Base-by-base conservation (phyloP, 2,797 vertebrate genomes). In the Hemibagrus guttatus region DNA sequence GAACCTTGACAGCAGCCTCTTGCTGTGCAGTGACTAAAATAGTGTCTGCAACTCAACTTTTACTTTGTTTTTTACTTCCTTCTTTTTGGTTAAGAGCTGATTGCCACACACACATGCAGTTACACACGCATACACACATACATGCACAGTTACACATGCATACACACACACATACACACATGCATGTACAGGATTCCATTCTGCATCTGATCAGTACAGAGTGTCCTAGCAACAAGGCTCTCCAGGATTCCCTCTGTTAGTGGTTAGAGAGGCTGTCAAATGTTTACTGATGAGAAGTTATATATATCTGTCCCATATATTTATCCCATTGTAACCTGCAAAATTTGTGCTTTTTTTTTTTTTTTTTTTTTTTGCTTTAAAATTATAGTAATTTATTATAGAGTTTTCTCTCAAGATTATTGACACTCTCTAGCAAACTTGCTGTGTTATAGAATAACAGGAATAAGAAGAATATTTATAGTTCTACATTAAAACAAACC, bases 151-250 rank as follows among this genome's bases (percentile, higher is more conserved):
- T 71, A 86, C 49, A 11, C 31, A 59, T 69, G 74, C 21, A 46
- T 49, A 76, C n/a, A 19, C 17, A 42, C 59, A 59, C 13, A 66
- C 84, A 88, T 74, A 69, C 63, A 81, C 83, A 83, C 56, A 69
- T 28, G 64, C 78, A 85, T 26, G 5, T 42, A 72, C 66, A 83
- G 69, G 89, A 82, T 86, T 88, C 83, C 83, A 86, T 89, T 85
- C 81, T 75, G 59, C 69, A 84, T 86, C 85, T 85, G 71, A 83
- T 75, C 86, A 82, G 81, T 78, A 76, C 72, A 9, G 81, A 21
- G 92, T 92, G 85, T 92, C 92, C 87, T 91, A 92, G 92, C 92
- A 92, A 92, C 91, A 88, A 87, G 89, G 85, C 87, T 91, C 75
- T 91, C 81, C 81, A 90, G 85, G 52, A 88, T 88, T 84, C 68